Evolutionary conservation across 2,113 vertebrate genomes (phyloP), one percentile per base, ranked within the genome.

Genomic region (Nycticryphes semicollaris): DNA sequence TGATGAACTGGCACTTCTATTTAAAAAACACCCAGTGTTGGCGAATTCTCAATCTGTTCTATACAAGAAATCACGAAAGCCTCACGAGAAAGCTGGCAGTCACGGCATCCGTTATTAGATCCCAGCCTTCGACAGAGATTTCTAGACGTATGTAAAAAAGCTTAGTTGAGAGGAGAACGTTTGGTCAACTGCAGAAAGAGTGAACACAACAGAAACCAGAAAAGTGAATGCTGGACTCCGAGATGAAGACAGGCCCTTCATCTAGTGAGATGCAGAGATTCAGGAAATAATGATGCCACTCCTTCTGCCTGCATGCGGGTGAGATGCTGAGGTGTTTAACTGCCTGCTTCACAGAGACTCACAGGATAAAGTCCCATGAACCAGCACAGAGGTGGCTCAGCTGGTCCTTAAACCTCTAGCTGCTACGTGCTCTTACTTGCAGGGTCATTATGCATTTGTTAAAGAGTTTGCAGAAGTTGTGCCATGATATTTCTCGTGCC

Each of bases 11-110:
- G 41, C 63, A 83, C 57, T 69, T 95, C 59, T 93, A 80, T 81
- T 67, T 72, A 48, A 59, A 39, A 39, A 39, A 39, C 39, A 10
- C 43, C 12, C 28, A 43, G 70, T 59, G 85, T 97, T 95, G 93
- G 76, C 18, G 23, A 94, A 48, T 45, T 84, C 84, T 94, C 95
- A 94, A 50, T 90, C 93, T 94, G 94, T 92, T 97, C 80, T 74
- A 4, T 2, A 45, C 18, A 45, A 78, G 79, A 89, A 45, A 14
- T 67, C 73, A 47, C 0, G 0, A 90, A 81, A 94, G 33, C 56
- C 80, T 95, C 70, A 10, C 2, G 4, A 45, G 50, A 24, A 3
- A 76, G 64, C 73, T 90, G 60, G 73, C 94, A 92, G 66, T 72
- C 72, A 60, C n/a, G 64, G 39, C 50, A 87, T 51, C 73, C 5